These are phyloP conservation scores for Myocastor coypus DNA, from an alignment of 2,113 vertebrate species.

Conservation along the genomic window DNA sequence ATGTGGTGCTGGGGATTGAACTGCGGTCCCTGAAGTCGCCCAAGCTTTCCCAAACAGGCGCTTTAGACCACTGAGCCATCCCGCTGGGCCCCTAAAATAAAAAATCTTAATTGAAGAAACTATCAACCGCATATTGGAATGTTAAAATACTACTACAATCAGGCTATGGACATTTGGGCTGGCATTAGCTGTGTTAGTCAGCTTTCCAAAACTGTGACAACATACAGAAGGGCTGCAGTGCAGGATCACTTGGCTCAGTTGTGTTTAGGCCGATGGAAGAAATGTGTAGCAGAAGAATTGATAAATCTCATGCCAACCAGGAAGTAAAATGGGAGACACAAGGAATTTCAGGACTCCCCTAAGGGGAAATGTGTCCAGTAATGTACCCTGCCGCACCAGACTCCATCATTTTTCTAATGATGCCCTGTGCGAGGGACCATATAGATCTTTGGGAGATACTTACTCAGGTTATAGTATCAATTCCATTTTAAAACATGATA, in stretches of 20 bases:
- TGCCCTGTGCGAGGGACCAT: background rate
- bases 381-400: background rate
- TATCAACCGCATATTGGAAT: background rate
- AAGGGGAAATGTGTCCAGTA: too few species aligned
- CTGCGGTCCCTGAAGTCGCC: too few species aligned
- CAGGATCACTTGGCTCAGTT: background rate
- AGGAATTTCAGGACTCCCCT: background rate
- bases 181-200: background rate
- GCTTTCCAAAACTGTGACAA: background rate
- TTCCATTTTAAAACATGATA: conserved; percentile 10
- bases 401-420: background rate
- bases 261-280: too few species aligned
- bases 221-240: background rate
- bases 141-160: background rate
- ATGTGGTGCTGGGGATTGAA: too few species aligned
- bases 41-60: too few species aligned
- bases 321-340: background rate
- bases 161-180: background rate
- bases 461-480: background rate
- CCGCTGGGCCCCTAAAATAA: too few species aligned
- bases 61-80: too few species aligned
- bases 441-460: background rate
- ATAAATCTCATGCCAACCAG: accelerated
- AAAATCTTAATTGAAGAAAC: background rate
- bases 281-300: background rate